phyloP scores from a whole-genome alignment of 2,888 invertebrate species.

The Rotaria socialis region DNA sequence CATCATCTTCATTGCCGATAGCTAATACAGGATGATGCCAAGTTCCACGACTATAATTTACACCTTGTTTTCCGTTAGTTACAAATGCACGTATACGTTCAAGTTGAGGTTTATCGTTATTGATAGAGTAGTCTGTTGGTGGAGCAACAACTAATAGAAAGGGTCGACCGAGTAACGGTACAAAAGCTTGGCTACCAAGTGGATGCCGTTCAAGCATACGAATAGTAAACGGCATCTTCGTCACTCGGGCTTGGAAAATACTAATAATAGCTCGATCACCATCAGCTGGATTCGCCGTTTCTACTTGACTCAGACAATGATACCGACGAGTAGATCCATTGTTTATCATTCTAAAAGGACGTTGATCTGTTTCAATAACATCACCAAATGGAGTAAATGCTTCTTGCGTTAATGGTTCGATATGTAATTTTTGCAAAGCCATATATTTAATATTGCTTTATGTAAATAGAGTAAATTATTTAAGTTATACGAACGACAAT shows the following conservation, averaged over 20 bases:
- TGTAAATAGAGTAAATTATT: background rate
- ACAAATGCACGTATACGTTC: background rate
- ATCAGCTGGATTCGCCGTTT: background rate
- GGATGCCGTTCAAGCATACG: background rate
- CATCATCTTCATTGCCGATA: background rate
- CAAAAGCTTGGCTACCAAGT: conserved; percentile 18
- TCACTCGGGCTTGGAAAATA: background rate
- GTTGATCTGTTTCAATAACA: background rate
- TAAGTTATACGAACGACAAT: background rate
- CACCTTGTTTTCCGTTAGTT: background rate
- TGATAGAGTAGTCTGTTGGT: background rate
- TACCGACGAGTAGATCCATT: background rate
- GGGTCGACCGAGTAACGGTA: background rate
- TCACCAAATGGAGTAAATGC: conserved; percentile 4
- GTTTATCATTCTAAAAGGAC: background rate
- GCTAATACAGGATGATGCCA: conserved; percentile 7
- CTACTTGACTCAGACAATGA: background rate
- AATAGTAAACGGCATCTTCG: background rate
- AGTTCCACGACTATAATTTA: conserved; percentile 18
- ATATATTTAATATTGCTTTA: background rate
- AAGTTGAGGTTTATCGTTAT: conserved; percentile 1
- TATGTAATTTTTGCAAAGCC: background rate
- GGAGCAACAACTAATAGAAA: background rate
- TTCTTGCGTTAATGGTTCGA: background rate
- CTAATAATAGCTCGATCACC: background rate